These are phyloP conservation scores for Peromyscus eremicus DNA, from an alignment of 2,797 vertebrate genomes.

Conservation along the genomic window DNA sequence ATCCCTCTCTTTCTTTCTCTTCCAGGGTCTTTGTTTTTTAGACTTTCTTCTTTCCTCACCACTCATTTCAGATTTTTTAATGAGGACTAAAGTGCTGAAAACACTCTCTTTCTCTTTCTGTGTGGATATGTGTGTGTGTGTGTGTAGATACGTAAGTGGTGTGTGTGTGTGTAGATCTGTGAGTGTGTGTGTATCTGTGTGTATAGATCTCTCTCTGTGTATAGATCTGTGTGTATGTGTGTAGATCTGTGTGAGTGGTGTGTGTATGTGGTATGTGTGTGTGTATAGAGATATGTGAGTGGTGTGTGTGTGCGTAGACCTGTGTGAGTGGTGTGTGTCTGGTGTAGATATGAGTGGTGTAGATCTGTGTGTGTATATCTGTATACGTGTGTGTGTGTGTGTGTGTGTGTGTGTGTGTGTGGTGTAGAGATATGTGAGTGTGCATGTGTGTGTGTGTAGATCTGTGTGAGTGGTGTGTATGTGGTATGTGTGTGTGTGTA, in stretches of 20 bases:
- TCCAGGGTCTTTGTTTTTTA: not conserved
- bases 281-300: too few species aligned
- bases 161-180: not conserved
- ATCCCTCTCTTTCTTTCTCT: too few species aligned
- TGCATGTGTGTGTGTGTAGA: not conserved
- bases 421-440: not conserved
- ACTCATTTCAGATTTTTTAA: not conserved
- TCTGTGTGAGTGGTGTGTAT: not conserved
- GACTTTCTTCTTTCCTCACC: not conserved
- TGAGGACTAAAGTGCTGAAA: not conserved
- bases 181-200: not conserved
- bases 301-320: not conserved
- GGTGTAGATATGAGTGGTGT: not conserved
- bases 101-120: not conserved
- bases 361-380: not conserved
- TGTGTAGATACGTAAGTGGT: not conserved
- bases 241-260: not conserved
- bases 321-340: not conserved
- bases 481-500: not conserved
- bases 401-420: not conserved
- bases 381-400: not conserved
- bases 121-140: not conserved
- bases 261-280: not conserved
- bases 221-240: not conserved
- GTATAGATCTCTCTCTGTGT: too few species aligned